Percentiles rank a stretch among this genome's conserved stretches.
These are phyloP conservation scores for Flexamia atlantica DNA, from an alignment of 2,888 invertebrate species.

Conservation along the genomic window DNA sequence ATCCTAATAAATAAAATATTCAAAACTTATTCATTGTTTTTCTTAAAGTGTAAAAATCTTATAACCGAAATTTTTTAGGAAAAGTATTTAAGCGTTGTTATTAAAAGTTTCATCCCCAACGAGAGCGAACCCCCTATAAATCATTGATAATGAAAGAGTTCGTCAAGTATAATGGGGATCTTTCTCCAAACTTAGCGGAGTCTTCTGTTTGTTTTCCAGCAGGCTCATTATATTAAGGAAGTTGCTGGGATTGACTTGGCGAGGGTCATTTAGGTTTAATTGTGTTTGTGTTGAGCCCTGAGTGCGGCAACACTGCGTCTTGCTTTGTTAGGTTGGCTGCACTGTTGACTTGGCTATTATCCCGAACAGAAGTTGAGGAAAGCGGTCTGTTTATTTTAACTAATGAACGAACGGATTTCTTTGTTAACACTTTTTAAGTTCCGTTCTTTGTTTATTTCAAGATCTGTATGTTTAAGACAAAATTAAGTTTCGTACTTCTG, in stretches of 20 bases:
- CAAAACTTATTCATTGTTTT: too few species aligned
- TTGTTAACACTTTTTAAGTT: too few species aligned
- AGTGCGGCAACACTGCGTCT: conserved; percentile 55
- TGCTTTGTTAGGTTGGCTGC: conserved; percentile 26
- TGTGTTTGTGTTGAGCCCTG: conserved; percentile 60
- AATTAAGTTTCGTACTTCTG: too few species aligned
- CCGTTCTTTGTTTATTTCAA: too few species aligned
- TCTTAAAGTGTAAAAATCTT: too few species aligned
- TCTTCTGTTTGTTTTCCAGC: conserved; percentile 41
- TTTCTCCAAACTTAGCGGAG: conserved; percentile 37
- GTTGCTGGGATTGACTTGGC: conserved; percentile 24
- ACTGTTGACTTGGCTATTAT: conserved; percentile 30
- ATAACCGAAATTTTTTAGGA: too few species aligned
- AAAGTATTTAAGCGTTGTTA: too few species aligned
- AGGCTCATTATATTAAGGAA: conserved; percentile 52
- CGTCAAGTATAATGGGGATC: conserved; percentile 12
- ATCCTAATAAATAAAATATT: too few species aligned
- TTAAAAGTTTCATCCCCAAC: neutral
- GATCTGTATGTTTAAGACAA: too few species aligned
- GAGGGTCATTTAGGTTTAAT: conserved; percentile 61
- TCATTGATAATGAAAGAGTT: conserved; percentile 28
- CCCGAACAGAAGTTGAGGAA: too few species aligned
- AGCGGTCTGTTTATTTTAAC: too few species aligned
- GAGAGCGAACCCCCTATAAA: neutral
- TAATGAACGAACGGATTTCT: too few species aligned